Conservation (phyloP, 2,113 vertebrate genomes). For the Cinclus mexicanus region DNA sequence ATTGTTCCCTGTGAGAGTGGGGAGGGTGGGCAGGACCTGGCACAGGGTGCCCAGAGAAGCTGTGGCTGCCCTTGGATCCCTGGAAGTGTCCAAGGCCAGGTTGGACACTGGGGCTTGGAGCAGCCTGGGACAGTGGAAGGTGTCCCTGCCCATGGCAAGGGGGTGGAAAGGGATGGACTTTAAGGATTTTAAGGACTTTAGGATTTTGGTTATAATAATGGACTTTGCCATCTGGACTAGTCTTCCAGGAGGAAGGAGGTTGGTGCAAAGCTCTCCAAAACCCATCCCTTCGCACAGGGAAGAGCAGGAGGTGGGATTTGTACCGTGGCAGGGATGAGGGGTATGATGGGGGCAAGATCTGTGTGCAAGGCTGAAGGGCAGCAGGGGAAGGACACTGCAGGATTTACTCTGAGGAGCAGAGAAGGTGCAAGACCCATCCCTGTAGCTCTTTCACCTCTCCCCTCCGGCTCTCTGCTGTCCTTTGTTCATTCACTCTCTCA, state of each 20-base stretch:
- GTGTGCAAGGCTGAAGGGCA: not conserved
- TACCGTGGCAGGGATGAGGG: not conserved
- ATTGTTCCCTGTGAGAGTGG: rapidly evolving
- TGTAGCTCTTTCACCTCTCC: not conserved
- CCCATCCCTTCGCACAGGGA: rapidly evolving
- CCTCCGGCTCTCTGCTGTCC: not conserved
- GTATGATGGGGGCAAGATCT: rapidly evolving
- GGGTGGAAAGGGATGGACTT: rapidly evolving
- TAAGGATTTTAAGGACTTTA: not conserved
- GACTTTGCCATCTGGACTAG: not conserved
- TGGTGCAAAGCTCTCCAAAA: not conserved
- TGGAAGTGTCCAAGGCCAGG: rapidly evolving
- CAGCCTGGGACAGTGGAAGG: rapidly evolving
- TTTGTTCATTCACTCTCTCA: not conserved
- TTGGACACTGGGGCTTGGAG: not conserved
- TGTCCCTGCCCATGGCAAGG: not conserved
- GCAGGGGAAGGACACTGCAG: rapidly evolving
- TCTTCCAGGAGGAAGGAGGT: not conserved
- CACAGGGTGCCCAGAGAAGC: not conserved
- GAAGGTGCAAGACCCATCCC: not conserved
- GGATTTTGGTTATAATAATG: not conserved
- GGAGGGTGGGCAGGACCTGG: rapidly evolving
- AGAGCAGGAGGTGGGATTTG: not conserved
- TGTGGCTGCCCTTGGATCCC: not conserved
- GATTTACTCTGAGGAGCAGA: not conserved